These are phyloP conservation scores for Tenebrosternarchus preto DNA, from an alignment of 2,113 vertebrate genomes.

Conservation along the genomic window DNA sequence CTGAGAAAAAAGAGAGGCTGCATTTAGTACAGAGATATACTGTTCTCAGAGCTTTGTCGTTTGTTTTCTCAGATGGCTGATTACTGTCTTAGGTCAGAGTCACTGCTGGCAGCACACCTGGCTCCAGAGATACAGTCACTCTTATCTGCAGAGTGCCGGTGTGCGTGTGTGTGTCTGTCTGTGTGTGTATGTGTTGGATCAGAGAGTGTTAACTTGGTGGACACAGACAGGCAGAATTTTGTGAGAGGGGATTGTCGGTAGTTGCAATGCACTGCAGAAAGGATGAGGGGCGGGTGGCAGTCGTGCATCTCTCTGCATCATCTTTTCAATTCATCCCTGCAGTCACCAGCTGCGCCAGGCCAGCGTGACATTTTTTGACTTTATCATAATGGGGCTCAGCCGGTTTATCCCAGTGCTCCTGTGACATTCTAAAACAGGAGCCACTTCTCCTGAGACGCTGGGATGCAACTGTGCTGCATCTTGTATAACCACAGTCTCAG, in stretches of 20 bases:
- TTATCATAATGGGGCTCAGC: slow-evolving; percentile 28
- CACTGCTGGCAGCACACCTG: slow-evolving; percentile 68
- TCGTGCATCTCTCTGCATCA: background rate
- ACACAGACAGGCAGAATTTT: background rate
- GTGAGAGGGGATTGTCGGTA: slow-evolving; percentile 6
- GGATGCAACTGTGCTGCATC: too few relatives aligned
- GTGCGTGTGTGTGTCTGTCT: slow-evolving; percentile 2
- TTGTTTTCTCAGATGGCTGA: slow-evolving; percentile 57
- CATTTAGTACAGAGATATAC: too few relatives aligned
- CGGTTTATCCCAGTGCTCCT: background rate
- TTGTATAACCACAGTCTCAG: too few relatives aligned
- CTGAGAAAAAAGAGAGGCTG: too few relatives aligned
- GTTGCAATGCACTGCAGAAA: background rate
- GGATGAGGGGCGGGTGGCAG: background rate
- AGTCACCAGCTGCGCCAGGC: background rate
- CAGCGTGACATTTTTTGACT: slow-evolving; percentile 13
- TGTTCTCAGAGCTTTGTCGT: slow-evolving; percentile 13
- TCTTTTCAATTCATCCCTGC: slow-evolving; percentile 21
- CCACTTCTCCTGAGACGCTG: slow-evolving; percentile 55
- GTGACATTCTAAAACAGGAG: slow-evolving; percentile 62
- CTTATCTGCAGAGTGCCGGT: slow-evolving; percentile 49
- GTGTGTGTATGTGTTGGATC: background rate
- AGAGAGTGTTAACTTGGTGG: slow-evolving; percentile 18
- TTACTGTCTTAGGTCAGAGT: slow-evolving; percentile 63
- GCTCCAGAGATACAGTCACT: slow-evolving; percentile 58